phyloP scores from a whole-genome alignment of 2,797 vertebrate genomes.

The Mormyrus proboscirostris region DNA sequence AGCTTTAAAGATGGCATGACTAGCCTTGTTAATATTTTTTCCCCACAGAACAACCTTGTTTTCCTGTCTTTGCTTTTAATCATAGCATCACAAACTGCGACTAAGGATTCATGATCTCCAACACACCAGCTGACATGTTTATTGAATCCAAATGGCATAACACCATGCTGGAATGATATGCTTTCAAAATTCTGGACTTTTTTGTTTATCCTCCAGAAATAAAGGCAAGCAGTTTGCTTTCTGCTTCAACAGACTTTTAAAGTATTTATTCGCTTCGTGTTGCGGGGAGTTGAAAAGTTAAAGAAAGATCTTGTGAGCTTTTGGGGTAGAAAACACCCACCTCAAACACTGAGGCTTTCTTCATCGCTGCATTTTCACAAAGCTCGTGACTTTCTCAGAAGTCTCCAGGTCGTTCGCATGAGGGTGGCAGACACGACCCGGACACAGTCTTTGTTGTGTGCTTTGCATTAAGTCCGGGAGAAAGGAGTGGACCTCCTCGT shows the following conservation, averaged over 20 bases:
- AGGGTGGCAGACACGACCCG: conserved; percentile 1
- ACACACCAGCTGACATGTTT: conserved; percentile 1
- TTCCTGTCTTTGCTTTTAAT: conserved; percentile 8
- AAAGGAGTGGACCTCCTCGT: not conserved
- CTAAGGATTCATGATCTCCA: not conserved
- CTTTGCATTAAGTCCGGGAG: conserved; percentile 26
- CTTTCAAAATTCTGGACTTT: not conserved
- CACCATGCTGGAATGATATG: not conserved
- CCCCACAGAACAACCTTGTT: not conserved
- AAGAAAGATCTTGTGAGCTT: not conserved
- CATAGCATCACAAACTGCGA: not conserved
- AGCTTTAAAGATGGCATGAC: not conserved
- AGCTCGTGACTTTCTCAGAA: conserved; percentile 12
- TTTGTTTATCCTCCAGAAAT: not conserved
- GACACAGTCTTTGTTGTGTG: conserved; percentile 15
- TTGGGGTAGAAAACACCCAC: not conserved
- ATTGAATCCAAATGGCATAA: not conserved
- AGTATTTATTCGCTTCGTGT: not conserved
- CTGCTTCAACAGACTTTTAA: not conserved
- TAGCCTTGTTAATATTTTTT: not conserved
- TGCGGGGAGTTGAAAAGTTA: not conserved
- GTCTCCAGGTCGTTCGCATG: not conserved
- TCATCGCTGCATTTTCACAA: not conserved
- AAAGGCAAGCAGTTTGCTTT: conserved; percentile 5
- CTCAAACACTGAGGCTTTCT: conserved; percentile 11